A percentile compares a stretch with the other conserved stretches of the same genome.
Conservation (phyloP, 1,140 invertebrate species). For the Brachionus koreanus region DNA sequence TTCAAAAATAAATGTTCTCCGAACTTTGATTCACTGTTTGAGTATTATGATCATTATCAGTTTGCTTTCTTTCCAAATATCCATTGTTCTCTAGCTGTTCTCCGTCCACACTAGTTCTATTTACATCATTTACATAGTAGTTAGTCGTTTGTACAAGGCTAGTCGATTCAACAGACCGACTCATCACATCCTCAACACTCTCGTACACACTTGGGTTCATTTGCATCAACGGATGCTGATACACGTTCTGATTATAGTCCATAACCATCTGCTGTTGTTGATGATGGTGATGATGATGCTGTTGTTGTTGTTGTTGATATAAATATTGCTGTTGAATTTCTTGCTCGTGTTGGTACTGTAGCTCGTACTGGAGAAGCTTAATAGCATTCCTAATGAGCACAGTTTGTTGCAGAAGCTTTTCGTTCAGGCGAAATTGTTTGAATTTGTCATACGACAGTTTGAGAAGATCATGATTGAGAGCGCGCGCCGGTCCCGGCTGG, state of each 20-base stretch:
- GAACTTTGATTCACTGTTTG: constrained; percentile 23
- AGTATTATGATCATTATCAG: constrained; percentile 25
- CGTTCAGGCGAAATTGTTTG: constrained; percentile 39
- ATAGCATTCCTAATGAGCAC: constrained; percentile 37
- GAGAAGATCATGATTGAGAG: constrained; percentile 18
- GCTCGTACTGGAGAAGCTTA: constrained; percentile 24
- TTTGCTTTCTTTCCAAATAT: background rate
- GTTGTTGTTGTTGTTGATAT: background rate
- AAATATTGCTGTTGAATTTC: background rate
- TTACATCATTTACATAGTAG: constrained; percentile 35
- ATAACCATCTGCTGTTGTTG: background rate
- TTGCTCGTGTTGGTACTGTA: constrained; percentile 38
- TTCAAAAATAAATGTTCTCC: background rate
- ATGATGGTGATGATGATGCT: background rate
- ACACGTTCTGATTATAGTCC: background rate
- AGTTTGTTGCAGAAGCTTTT: constrained; percentile 42
- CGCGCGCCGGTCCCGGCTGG: background rate
- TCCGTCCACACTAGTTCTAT: background rate
- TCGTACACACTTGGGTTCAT: constrained; percentile 3
- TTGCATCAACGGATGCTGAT: background rate
- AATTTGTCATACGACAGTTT: constrained; percentile 42
- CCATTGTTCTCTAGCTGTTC: background rate
- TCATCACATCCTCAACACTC: background rate
- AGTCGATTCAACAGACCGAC: background rate
- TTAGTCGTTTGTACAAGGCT: constrained; percentile 10